Evolutionary conservation across 2,888 invertebrate genomes (phyloP), one percentile per base, ranked within the genome.

Genomic region (Drosophila meridionalis): DNA sequence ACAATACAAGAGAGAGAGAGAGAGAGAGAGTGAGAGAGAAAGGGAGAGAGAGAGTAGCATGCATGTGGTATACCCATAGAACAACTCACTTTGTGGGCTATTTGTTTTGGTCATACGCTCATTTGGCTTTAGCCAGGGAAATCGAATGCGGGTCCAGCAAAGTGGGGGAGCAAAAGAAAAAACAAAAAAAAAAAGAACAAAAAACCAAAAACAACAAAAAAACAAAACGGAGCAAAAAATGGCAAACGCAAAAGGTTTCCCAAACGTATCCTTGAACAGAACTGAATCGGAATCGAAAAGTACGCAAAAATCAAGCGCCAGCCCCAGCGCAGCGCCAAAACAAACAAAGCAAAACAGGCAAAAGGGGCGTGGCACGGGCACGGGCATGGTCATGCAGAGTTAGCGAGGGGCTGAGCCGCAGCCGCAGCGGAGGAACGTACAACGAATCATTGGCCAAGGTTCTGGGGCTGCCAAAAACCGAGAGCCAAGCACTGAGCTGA

Each of bases 1-100:
- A 60, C 55, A 20, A 20, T 20, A 20, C 20, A 20, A 20, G 20
- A 20, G 20, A 20, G 20, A 6, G 5, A 6, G 14, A 40, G 14
- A 40, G 40, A 3, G 40, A n/a, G 40, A 5, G 14, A 0, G 6
- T 6, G 6, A 40, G 40, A 40, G 40, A 2, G 9, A 53, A 6
- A 9, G 30, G 28, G 28, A 71, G 47, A 28, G 32, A 5, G 26
- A 74, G 42, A 56, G 45, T 60, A 61, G 59, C 69, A 75, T 75
- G 71, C 80, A 82, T 73, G 80, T 76, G 78, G 71, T 56, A 73
- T 72, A 68, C 72, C 75, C 64, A 68, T 58, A 57, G 81, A 83
- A 90, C 80, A 90, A 87, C 82, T 89, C 87, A 88, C 83, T 90
- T 86, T 90, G 88, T 83, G 86, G 88, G 79, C 79, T 90, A 90